Base-by-base conservation (phyloP, 2,888 invertebrate species). In the Xestia ashworthii region DNA sequence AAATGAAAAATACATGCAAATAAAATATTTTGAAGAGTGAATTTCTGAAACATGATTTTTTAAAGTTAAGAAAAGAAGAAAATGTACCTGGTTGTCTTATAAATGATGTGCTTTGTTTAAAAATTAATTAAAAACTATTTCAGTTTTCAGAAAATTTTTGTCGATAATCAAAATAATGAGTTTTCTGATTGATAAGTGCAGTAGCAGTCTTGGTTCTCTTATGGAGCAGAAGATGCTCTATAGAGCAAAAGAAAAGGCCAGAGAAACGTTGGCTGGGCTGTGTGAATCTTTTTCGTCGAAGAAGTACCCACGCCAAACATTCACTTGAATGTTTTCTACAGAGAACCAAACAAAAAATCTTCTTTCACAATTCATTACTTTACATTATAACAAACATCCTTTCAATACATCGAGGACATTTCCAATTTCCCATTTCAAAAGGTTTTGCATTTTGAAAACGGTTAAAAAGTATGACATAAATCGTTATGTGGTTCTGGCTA, bases 401-500 rank as follows among this genome's bases (percentile, higher is more conserved):
- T 41, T 50, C 72, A 81, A 84, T 80, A 72, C 72, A 50, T 68
- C 44, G 19, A 64, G 50, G 71, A 71, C 50, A 68, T 71, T 80
- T 83, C 53, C 77, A 66, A 85, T 82, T 70, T 71, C 71, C 71
- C 53, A 82, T 85, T 82, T 60, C 46, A 82, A 85, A 84, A 86
- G 76, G 69, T 82, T 83, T 86, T 76, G 65, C 67, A 80, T 83
- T 78, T 81, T 71, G 85, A 82, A 85, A 87, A 88, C 80, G 77
- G 83, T 89, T 84, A 89, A 89, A 89, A 88, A 86, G 80, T 81
- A 83, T 86, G 83, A 80, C 86, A 88, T 85, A 91, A 87, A 88
- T 88, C 81, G 76, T 78, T 71, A 77, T 86, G 83, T 81, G 81
- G 87, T 78, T 76, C 80, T 82, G 79, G 85, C 86, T 87, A 71